phyloP scores from a whole-genome alignment of 2,797 vertebrate species.

The Silurus aristotelis region DNA sequence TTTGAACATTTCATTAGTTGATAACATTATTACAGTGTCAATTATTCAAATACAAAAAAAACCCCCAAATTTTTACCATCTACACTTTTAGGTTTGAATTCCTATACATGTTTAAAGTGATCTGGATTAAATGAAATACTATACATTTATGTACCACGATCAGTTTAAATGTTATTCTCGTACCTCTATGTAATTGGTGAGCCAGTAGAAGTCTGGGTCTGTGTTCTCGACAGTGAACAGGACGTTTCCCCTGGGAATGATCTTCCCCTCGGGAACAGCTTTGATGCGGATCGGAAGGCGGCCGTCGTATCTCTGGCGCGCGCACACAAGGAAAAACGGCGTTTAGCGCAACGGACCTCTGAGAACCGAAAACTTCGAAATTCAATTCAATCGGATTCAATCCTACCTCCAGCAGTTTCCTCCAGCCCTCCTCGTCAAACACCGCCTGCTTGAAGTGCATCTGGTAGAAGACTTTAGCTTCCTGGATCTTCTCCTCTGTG shows the following conservation, averaged over 20 bases:
- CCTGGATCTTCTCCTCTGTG: slow-evolving; percentile 79
- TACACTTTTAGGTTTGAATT: neutral
- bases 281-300: slow-evolving; percentile 78
- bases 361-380: no score
- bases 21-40: no score
- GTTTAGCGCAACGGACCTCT: neutral
- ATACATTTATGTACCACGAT: neutral
- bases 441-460: slow-evolving; percentile 76
- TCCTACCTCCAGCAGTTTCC: slow-evolving; percentile 74
- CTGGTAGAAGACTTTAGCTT: slow-evolving; percentile 78
- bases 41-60: no score
- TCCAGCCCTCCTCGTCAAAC: slow-evolving; percentile 78
- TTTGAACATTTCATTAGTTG: no score
- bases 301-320: slow-evolving; percentile 74
- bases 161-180: neutral
- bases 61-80: no score
- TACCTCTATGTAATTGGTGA: slow-evolving; percentile 80
- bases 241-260: slow-evolving; percentile 77
- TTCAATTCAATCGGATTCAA: no score
- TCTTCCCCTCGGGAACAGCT: slow-evolving; percentile 75
- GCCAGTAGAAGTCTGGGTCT: slow-evolving; percentile 77
- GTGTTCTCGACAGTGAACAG: slow-evolving; percentile 82
- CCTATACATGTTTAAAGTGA: neutral
- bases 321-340: neutral
- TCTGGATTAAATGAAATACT: no score